Percentiles rank a stretch among this genome's conserved stretches.
These are phyloP conservation scores for Eurois occulta DNA, from an alignment of 2,888 invertebrate species.

Conservation along the genomic window DNA sequence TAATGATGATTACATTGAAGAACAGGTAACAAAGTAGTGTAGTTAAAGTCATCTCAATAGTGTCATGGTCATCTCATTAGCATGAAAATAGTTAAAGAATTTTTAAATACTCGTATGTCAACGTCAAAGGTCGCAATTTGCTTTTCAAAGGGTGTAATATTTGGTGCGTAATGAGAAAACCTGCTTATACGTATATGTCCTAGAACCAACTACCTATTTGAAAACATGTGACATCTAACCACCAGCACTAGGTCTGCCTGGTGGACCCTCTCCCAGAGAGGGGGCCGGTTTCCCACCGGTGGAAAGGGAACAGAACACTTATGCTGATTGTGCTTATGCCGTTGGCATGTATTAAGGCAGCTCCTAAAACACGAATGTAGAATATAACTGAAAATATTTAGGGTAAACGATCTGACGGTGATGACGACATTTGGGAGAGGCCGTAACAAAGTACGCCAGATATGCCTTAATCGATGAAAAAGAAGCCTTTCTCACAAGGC, in stretches of 20 bases:
- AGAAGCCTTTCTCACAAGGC: conserved; percentile 20
- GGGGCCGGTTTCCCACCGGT: not conserved
- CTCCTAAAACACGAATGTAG: not conserved
- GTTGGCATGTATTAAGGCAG: not conserved
- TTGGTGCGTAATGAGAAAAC: not conserved
- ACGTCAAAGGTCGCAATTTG: not conserved
- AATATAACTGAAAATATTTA: too few species aligned
- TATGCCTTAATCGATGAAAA: not conserved
- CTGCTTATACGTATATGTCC: not conserved
- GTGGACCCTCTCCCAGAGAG: not conserved
- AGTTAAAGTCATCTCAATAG: not conserved
- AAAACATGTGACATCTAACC: not conserved
- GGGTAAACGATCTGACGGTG: fast-evolving
- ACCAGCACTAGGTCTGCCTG: not conserved
- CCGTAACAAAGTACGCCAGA: not conserved
- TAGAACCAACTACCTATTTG: not conserved
- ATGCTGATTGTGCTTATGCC: not conserved
- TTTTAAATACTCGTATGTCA: not conserved
- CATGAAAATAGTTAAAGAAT: not conserved
- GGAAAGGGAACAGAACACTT: not conserved
- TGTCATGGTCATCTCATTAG: not conserved
- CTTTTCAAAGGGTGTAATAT: too few species aligned
- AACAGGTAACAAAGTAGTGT: not conserved
- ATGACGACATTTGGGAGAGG: not conserved
- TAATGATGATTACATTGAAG: not conserved